phyloP scores from a whole-genome alignment of 2,888 invertebrate genomes.

The Hyposoter dolosus region DNA sequence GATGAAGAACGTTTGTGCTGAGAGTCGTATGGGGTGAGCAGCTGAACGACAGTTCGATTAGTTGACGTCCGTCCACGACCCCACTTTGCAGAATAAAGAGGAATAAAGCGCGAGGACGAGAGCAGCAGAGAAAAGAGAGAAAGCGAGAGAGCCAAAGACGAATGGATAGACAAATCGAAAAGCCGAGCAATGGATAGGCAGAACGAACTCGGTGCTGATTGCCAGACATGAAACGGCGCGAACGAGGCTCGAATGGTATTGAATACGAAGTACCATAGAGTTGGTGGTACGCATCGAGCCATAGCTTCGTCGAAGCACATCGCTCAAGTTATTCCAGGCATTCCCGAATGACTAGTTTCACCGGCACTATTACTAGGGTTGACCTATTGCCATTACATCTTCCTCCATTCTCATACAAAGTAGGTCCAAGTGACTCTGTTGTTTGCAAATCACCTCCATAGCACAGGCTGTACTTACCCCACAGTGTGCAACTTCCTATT shows the following conservation, averaged over 20 bases:
- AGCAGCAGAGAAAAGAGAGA: slow-evolving; percentile 20
- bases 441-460: slow-evolving; percentile 64
- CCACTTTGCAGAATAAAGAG: slow-evolving; percentile 52
- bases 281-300: slow-evolving; percentile 50
- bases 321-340: slow-evolving; percentile 50
- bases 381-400: slow-evolving; percentile 54
- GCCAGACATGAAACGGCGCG: slow-evolving; percentile 65
- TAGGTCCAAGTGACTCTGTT: slow-evolving; percentile 58
- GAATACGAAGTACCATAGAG: slow-evolving; percentile 41
- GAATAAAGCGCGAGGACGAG: slow-evolving; percentile 44
- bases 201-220: slow-evolving; percentile 67
- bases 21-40: slow-evolving; percentile 45
- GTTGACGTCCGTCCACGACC: slow-evolving; percentile 64
- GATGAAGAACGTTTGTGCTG: slow-evolving; percentile 74
- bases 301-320: slow-evolving; percentile 53
- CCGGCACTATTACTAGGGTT: slow-evolving; percentile 40
- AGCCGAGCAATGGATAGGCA: slow-evolving; percentile 63
- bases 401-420: slow-evolving; percentile 57
- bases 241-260: slow-evolving; percentile 50
- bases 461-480: slow-evolving; percentile 45
- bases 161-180: slow-evolving; percentile 64
- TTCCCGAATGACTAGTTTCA: slow-evolving; percentile 52
- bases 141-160: slow-evolving; percentile 20
- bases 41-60: slow-evolving; percentile 67
- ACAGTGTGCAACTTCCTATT: slow-evolving; percentile 47